Evolutionary conservation across 2,888 invertebrate genomes (phyloP), one percentile per base, ranked within the genome.

Genomic region (Lithophane semibrunnea): DNA sequence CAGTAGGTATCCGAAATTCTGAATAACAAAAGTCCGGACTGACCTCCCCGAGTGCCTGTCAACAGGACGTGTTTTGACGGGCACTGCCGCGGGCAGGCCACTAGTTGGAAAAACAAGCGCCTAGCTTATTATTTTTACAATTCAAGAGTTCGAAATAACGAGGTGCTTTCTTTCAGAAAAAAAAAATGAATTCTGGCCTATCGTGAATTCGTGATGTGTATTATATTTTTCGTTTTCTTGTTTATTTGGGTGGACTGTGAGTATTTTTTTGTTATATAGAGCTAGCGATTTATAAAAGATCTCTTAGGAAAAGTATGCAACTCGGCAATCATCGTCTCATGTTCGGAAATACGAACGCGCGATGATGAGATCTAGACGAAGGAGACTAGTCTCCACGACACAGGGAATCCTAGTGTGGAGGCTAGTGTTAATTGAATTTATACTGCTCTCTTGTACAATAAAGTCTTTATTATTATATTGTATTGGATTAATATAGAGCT

Each of bases 101-200:
- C 64, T 81, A 75, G 84, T 77, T 75, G 58, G 24, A 65, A 77
- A 81, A 81, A 86, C 75, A 87, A 77, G 54, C 60, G 42, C 64
- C 60, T 42, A 65, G 73, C 79, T 80, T 86, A 84, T 88, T 88
- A 88, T 88, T 88, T 88, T 87, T 80, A 82, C 88, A 88, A 82
- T 79, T 75, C 79, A 86, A 80, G 73, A 71, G 77, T 74, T 86
- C 69, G 64, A 80, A 86, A 80, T 86, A 88, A 87, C 84, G 84
- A 87, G 86, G 76, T 67, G 18, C 66, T 44, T 54, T 56, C 29
- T 63, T 47, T 52, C 44, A 70, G 68, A 83, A 86, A 86, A 75
- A 85, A 87, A 81, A 66, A 77, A 75, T 65, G 68, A 63, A 72
- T 68, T 73, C 64, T 66, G 66, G 58, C 24, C 47, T 61, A 69